phyloP scores from a whole-genome alignment of 2,113 vertebrate species.

The Dolichotis patagonum region DNA sequence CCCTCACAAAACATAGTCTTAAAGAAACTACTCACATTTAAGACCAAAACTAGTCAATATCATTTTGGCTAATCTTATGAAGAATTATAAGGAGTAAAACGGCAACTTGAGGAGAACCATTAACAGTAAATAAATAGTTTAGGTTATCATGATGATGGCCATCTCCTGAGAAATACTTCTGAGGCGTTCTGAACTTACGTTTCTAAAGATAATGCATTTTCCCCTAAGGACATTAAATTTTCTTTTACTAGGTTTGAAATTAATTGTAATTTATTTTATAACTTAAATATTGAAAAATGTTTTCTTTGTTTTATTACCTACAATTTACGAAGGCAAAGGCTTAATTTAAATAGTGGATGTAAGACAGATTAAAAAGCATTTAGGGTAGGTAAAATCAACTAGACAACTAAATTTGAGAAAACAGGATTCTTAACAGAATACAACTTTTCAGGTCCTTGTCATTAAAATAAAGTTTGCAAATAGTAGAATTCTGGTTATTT shows the following conservation, averaged over 20 bases:
- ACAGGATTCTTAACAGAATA: not conserved
- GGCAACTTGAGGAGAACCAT: not conserved
- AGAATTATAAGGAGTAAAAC: conserved; percentile 22
- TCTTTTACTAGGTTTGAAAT: not conserved
- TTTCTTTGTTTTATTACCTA: not conserved
- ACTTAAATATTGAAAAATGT: not conserved
- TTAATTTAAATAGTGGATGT: conserved; percentile 2
- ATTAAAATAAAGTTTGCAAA: not conserved
- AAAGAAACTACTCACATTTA: conserved; percentile 27
- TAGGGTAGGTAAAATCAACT: not conserved
- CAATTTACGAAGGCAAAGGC: not conserved
- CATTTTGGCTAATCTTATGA: not conserved
- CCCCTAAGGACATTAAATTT: not conserved
- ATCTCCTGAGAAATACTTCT: not conserved
- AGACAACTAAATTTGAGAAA: not conserved
- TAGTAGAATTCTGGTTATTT: not conserved
- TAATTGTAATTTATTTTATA: not conserved
- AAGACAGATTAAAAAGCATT: not conserved
- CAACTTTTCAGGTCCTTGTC: not conserved
- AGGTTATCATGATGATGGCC: not conserved
- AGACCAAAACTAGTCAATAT: not conserved
- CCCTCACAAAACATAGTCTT: not conserved
- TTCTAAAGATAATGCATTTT: not conserved
- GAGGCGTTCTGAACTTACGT: not conserved
- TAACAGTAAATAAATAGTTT: not conserved